Percentiles rank a stretch among this genome's conserved stretches.
phyloP scores from a whole-genome alignment of 2,113 vertebrate species.

The Pseudois nayaur region DNA sequence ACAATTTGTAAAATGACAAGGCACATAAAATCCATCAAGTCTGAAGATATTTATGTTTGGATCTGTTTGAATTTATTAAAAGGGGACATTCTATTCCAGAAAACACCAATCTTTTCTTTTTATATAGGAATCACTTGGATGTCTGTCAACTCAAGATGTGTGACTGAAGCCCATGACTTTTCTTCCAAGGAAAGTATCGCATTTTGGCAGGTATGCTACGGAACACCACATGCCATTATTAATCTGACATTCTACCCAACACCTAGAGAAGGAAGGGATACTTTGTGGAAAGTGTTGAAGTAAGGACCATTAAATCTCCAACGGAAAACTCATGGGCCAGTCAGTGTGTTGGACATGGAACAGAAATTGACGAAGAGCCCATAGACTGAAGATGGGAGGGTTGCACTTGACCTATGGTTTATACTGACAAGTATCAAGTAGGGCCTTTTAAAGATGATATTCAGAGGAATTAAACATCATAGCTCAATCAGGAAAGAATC shows the following conservation, averaged over 20 bases:
- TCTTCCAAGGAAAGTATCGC: constrained; percentile 68
- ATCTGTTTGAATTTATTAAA: constrained; percentile 78
- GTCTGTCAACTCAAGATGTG: constrained; percentile 70
- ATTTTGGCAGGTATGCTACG: constrained; percentile 75
- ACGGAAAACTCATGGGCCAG: neutral
- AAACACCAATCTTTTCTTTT: constrained; percentile 73
- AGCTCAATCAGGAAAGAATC: neutral
- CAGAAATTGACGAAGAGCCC: neutral
- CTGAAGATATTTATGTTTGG: constrained; percentile 81
- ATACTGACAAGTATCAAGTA: neutral
- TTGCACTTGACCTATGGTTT: neutral
- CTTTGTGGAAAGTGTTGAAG: neutral
- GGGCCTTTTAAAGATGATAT: neutral
- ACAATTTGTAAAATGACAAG: constrained; percentile 76
- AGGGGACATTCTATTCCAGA: constrained; percentile 69
- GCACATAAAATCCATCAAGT: constrained; percentile 76
- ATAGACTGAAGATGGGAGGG: neutral
- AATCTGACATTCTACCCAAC: neutral
- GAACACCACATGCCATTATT: constrained; percentile 62
- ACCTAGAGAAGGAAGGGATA: neutral
- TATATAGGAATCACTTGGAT: constrained; percentile 74
- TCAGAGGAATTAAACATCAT: neutral
- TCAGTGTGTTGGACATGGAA: neutral
- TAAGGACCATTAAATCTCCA: neutral
- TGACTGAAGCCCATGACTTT: constrained; percentile 74